Evolutionary conservation across 1,140 invertebrate genomes (phyloP).

Genomic region (Eubasilissa regina): DNA sequence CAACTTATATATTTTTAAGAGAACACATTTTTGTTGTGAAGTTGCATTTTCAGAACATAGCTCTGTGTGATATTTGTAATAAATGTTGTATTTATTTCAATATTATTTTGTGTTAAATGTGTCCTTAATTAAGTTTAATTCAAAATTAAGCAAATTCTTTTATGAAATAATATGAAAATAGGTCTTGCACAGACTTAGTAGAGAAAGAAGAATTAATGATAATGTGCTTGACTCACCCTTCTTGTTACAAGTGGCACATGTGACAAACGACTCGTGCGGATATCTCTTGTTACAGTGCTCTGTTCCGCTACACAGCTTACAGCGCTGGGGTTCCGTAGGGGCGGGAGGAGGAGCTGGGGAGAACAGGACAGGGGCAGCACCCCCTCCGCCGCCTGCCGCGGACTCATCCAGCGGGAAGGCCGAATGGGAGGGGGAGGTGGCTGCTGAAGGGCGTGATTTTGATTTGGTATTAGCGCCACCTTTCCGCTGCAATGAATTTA

Average conservation of each 20-base stretch:
- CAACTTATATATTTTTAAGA: no score
- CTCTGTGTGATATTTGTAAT: no score
- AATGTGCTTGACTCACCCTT: conserved; percentile 73
- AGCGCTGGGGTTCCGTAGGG: conserved; percentile 61
- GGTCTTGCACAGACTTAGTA: background rate
- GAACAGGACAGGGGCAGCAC: conserved; percentile 55
- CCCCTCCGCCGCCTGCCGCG: background rate
- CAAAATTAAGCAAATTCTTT: no score
- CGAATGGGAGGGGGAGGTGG: conserved; percentile 21
- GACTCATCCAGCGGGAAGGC: conserved; percentile 40
- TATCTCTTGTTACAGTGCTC: conserved; percentile 73
- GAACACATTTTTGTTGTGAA: no score
- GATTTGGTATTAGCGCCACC: conserved; percentile 44
- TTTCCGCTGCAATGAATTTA: conserved; percentile 51
- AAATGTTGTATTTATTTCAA: no score
- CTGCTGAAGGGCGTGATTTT: conserved; percentile 10
- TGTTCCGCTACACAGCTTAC: conserved; percentile 71
- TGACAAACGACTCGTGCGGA: conserved; percentile 74
- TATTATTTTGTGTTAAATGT: no score
- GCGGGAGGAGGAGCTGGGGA: conserved; percentile 33
- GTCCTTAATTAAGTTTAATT: no score
- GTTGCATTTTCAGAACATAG: no score
- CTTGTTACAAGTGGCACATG: conserved; percentile 83
- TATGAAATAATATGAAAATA: no score
- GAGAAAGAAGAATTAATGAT: conserved; percentile 26